Conservation (phyloP, 2,888 invertebrate species). For the Clistopyga incitator region DNA sequence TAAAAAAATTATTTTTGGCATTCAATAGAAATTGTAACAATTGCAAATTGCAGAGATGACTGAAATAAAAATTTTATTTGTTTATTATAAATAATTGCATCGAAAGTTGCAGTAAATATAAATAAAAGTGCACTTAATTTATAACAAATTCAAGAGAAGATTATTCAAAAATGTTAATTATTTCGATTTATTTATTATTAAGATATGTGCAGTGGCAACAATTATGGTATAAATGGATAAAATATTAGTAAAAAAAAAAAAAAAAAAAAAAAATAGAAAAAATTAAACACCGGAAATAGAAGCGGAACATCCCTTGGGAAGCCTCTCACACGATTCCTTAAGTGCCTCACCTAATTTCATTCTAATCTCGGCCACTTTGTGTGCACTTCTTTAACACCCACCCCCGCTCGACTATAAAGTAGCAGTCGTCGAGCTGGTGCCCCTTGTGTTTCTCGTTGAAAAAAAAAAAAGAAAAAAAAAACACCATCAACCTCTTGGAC, state of each 20-base stretch:
- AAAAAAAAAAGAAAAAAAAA: conserved; percentile 32
- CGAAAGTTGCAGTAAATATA: too few relatives aligned
- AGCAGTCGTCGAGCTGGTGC: conserved; percentile 15
- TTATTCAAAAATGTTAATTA: too few relatives aligned
- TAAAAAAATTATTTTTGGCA: not conserved
- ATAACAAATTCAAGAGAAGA: too few relatives aligned
- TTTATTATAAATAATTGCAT: too few relatives aligned
- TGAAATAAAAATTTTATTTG: too few relatives aligned
- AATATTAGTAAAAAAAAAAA: not conserved
- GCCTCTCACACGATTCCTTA: conserved; percentile 59
- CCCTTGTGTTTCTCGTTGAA: conserved; percentile 42
- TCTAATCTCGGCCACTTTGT: conserved; percentile 73
- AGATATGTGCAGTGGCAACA: not conserved
- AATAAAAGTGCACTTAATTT: too few relatives aligned
- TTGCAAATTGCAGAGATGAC: too few relatives aligned
- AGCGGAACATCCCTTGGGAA: conserved; percentile 27
- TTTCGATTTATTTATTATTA: not conserved
- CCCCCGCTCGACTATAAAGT: not conserved
- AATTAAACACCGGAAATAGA: conserved; percentile 59
- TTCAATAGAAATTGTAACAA: not conserved
- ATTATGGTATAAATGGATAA: not conserved
- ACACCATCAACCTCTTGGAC: conserved; percentile 37
- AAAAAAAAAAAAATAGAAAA: not conserved
- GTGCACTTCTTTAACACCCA: conserved; percentile 40
- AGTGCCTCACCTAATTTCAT: conserved; percentile 75